Evolutionary conservation across 1,140 invertebrate species (phyloP), one percentile per base, ranked within the genome.

Genomic region (Arion vulgaris): DNA sequence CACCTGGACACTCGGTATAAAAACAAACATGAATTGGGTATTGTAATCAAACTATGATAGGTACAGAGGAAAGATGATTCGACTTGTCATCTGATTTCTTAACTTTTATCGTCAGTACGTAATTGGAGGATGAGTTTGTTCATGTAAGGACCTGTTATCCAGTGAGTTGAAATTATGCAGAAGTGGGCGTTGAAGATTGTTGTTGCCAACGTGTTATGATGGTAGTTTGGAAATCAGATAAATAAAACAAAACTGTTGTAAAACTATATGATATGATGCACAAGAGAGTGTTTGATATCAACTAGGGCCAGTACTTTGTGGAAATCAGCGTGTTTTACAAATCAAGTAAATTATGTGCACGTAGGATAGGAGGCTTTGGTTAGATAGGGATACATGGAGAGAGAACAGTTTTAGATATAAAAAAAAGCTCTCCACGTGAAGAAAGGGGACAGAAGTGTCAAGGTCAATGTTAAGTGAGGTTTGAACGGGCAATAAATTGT

Each of bases 401-500:
- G 41, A 45, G 41, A 45, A 45, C 41, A 7, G 41, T 15, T 45
- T 45, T n/a, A n/a, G n/a, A n/a, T n/a, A n/a, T n/a, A n/a, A 45
- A 5, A 45, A 15, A 45, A 45, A 45, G 41, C 53, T 23, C 53
- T 57, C 53, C 53, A 19, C 15, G 15, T 57, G 19, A 57, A 57
- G 15, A 57, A 57, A 19, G 53, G 53, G 62, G 62, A 32, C 32
- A 28, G n/a, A 7, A 11, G 62, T 66, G 62, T 66, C 28, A 66
- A 66, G 62, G 62, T 66, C 62, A 32, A 32, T 32, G 28, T 28
- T 32, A 66, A 66, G n/a, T 66, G 62, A 66, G n/a, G 28, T 34
- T 28, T 66, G 11, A 28, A 66, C 62, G n/a, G n/a, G 62, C n/a
- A 34, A 66, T 66, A 66, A 66, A 66, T 66, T 66, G 62, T 28